Percentiles rank a stretch among this genome's conserved stretches.
phyloP scores from a whole-genome alignment of 2,113 vertebrate species.

The Tyto alba region DNA sequence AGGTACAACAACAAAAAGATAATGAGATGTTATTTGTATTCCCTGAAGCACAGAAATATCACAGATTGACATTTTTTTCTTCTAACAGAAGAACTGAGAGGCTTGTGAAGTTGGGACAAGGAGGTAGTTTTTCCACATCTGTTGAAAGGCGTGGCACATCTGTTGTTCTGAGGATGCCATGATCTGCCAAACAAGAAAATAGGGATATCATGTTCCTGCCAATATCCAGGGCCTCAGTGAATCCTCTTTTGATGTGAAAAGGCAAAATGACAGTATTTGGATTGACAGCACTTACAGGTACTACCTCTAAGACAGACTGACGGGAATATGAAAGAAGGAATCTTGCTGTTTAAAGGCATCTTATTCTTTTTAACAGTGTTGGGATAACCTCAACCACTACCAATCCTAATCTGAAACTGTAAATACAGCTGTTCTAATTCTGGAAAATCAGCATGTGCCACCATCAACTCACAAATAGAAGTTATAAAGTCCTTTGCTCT shows the following conservation, averaged over 20 bases:
- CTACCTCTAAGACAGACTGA: background rate
- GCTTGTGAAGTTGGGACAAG: background rate
- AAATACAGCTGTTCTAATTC: background rate
- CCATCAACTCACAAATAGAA: background rate
- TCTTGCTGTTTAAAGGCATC: background rate
- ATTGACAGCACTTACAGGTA: background rate
- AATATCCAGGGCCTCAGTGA: background rate
- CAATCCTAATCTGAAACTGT: background rate
- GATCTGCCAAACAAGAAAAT: background rate
- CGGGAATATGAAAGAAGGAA: background rate
- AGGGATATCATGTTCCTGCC: background rate
- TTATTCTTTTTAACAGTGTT: background rate
- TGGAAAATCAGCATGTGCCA: background rate
- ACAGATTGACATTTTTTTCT: background rate
- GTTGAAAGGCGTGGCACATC: background rate
- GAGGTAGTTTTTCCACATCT: background rate
- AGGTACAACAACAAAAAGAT: background rate
- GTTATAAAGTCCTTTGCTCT: background rate
- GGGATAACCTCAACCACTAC: background rate
- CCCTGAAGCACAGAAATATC: background rate
- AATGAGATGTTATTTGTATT: background rate
- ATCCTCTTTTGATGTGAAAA: background rate
- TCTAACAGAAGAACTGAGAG: background rate
- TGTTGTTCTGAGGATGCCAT: background rate
- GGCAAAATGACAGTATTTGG: background rate